Conservation (phyloP, 2,797 vertebrate genomes). For the Lepus townsendii region DNA sequence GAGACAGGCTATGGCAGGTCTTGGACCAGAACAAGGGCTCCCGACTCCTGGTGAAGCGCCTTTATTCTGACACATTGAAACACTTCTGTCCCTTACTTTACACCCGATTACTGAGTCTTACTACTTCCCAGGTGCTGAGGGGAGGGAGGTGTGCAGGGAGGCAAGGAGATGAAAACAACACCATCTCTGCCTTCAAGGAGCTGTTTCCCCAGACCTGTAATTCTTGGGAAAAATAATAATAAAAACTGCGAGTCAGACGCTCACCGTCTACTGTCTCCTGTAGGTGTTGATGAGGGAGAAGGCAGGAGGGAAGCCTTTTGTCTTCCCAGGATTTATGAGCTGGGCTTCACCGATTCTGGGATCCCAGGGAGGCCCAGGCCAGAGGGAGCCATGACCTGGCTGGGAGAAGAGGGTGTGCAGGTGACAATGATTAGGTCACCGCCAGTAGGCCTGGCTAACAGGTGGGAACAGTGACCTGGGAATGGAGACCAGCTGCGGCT, state of each 20-base stretch:
- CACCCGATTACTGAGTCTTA: conserved; percentile 71
- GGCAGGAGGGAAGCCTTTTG: background rate
- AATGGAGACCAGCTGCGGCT: background rate
- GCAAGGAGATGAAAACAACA: conserved; percentile 76
- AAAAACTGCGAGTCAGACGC: conserved; percentile 66
- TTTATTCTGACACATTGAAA: conserved; percentile 70
- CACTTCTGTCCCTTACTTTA: conserved; percentile 56
- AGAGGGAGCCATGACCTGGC: background rate
- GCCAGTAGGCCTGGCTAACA: background rate
- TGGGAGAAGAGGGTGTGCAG: background rate
- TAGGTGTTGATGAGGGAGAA: conserved; percentile 58
- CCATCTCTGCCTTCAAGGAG: conserved; percentile 71
- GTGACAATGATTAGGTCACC: background rate
- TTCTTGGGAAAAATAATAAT: conserved; percentile 21
- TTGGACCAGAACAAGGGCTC: conserved; percentile 39
- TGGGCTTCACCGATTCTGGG: conserved; percentile 18
- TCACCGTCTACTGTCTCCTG: conserved; percentile 63
- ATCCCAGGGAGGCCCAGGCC: conserved; percentile 26
- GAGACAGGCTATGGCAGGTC: background rate
- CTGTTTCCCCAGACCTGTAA: conserved; percentile 72
- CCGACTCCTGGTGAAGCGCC: conserved; percentile 41
- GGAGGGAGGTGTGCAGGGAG: conserved; percentile 46
- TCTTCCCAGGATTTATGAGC: background rate
- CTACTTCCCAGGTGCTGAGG: conserved; percentile 71
- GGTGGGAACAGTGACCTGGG: background rate